Percentiles rank a stretch among this genome's conserved stretches.
Evolutionary conservation across 2,888 invertebrate genomes (phyloP).

Genomic region (Aphodius sticticus): DNA sequence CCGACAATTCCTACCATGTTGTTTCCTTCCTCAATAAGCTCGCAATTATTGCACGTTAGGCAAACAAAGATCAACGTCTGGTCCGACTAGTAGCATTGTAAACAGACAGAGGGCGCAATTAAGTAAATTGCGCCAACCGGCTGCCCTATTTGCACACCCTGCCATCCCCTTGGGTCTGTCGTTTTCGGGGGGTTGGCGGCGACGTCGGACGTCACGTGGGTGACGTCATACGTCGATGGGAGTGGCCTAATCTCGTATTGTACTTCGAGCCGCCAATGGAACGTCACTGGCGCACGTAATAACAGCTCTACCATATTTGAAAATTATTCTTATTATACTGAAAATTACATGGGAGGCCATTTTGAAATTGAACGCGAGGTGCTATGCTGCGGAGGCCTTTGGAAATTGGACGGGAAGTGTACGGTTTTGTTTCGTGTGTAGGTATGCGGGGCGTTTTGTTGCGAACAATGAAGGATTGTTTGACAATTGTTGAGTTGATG

Average conservation of each 20-base stretch:
- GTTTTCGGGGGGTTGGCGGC: conserved; percentile 17
- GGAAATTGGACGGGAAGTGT: conserved; percentile 36
- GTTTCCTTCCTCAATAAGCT: neutral
- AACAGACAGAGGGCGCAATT: conserved; percentile 18
- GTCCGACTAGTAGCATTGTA: neutral
- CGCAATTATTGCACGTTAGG: neutral
- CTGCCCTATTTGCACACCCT: conserved; percentile 25
- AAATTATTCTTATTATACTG: conserved; percentile 59
- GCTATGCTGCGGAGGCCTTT: neutral
- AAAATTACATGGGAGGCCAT: conserved; percentile 55
- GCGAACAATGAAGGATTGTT: too few relatives aligned
- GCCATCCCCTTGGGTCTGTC: conserved; percentile 26
- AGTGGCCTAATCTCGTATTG: conserved; percentile 47
- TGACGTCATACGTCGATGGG: conserved; percentile 39
- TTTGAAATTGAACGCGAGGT: conserved; percentile 45
- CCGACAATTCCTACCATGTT: neutral
- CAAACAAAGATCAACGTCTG: neutral
- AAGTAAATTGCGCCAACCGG: conserved; percentile 22
- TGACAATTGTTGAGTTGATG: too few relatives aligned
- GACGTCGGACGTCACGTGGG: conserved; percentile 15
- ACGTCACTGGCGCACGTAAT: conserved; percentile 46
- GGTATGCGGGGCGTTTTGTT: too few relatives aligned
- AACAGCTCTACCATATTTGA: conserved; percentile 58
- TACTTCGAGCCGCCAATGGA: conserved; percentile 47
- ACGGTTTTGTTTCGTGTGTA: neutral